Evolutionary conservation across 2,113 vertebrate genomes (phyloP), one percentile per base, ranked within the genome.

Genomic region (Melanostigma gelatinosum): DNA sequence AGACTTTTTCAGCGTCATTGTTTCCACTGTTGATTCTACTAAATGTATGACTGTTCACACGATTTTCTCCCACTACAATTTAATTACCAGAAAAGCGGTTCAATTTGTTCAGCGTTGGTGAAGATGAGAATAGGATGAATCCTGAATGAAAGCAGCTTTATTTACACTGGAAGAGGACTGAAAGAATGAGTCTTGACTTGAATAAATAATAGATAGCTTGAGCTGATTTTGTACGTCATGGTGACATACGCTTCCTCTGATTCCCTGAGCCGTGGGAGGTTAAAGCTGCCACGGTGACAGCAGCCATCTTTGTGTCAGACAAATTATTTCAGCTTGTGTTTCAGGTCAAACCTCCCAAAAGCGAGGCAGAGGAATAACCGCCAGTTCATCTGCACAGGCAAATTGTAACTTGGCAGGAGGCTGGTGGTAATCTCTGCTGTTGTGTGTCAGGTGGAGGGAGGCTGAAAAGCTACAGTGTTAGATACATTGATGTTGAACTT

Each of bases 301-400:
- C 54, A 64, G 65, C 13, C 20, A 4, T 72, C 58, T 68, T 60
- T 16, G 50, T 83, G 70, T 80, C 80, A 80, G 32, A 68, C 63
- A 69, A 60, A 80, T 83, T 62, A 79, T 75, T 75, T 75, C 73
- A 68, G 57, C 54, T 1, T 74, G 70, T 85, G 69, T 81, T 80
- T 80, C 32, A 76, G 55, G 55, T 75, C 66, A 80, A 61, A 80
- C 42, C 62, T 42, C 74, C 55, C 55, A 67, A 64, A 64, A 80
- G 68, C 36, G 71, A 79, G 20, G n/a, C 9, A n/a, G 52, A 73
- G 24, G 7, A 54, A 72, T 68, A 67, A 69, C 36, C 57, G 42
- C 44, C 61, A 29, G 50, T 76, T 86, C 73, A 73, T 85, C 70
- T 76, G 20, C 58, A 74, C 71, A 84, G 68, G 75, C 27, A 78